These are phyloP conservation scores for Aythya fuligula DNA, from an alignment of 2,797 vertebrate species.

Conservation along the genomic window DNA sequence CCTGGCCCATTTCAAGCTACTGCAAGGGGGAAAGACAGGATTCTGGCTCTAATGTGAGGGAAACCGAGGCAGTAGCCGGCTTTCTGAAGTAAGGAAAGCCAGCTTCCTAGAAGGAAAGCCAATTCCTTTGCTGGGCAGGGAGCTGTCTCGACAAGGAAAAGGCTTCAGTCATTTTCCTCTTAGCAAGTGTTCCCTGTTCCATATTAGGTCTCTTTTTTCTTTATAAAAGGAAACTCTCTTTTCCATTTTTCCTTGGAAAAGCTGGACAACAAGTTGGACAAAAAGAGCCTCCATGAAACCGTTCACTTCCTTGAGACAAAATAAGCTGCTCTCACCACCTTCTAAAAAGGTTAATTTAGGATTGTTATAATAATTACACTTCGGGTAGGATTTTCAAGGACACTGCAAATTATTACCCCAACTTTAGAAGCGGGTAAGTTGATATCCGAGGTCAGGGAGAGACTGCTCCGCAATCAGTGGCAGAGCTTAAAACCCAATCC, in stretches of 20 bases:
- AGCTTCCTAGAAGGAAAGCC: neutral
- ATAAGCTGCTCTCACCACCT: neutral
- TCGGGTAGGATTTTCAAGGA: neutral
- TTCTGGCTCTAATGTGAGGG: neutral
- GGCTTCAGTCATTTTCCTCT: neutral
- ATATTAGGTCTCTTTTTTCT: neutral
- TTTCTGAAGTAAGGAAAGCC: neutral
- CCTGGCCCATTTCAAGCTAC: neutral
- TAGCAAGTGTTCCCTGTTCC: neutral
- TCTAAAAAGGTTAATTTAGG: neutral
- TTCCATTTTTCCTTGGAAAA: neutral
- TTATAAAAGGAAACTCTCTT: neutral
- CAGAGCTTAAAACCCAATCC: neutral
- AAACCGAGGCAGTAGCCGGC: neutral
- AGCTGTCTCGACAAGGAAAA: neutral
- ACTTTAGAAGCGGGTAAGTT: neutral
- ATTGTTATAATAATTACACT: neutral
- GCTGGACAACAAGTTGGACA: neutral
- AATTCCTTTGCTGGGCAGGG: neutral
- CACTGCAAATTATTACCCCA: neutral
- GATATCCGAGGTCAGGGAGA: neutral
- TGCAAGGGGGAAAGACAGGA: neutral
- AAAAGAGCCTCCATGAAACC: neutral
- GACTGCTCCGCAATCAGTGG: neutral
- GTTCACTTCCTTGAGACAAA: neutral